Evolutionary conservation across 2,113 vertebrate genomes (phyloP).

Genomic region (human): GRCh38 chr3:85356501-85357000

Average conservation of each 20-base stretch:
- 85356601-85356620: neutral
- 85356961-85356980: neutral
- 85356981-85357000: neutral
- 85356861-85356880: neutral
- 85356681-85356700: neutral
- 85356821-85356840: neutral
- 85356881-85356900: neutral
- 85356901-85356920: neutral
- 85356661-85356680: neutral
- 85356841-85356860: neutral
- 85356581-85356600: neutral
- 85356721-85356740: neutral
- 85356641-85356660: neutral
- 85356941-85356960: neutral
- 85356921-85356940: neutral
- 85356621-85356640: neutral
- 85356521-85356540: neutral
- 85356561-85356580: neutral
- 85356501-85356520: neutral
- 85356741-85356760: neutral
- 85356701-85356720: neutral
- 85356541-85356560: neutral
- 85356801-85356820: neutral
- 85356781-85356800: neutral
- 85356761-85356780: neutral